Base-by-base conservation (phyloP, 2,888 invertebrate species). In the Dioctria rufipes region DNA sequence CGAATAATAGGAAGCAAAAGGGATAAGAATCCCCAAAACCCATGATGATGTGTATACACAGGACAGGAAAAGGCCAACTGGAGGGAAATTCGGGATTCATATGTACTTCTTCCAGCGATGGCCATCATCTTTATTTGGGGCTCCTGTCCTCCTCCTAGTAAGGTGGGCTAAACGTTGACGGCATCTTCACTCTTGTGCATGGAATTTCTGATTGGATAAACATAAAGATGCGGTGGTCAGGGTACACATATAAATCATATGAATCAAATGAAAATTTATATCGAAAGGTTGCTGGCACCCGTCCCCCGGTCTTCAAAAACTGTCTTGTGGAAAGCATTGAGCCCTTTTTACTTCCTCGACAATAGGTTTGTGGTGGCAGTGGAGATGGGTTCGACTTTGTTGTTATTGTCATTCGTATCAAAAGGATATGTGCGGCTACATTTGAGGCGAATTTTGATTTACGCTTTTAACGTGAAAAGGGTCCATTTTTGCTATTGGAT, bases 51-150 rank as follows among this genome's bases (percentile, higher is more conserved):
- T 79, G 81, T 79, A 79, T 79, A 75, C 75, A 79, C 67, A 75
- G 81, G 81, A 81, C 81, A 69, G 69, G 81, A 80, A 81, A 81
- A 67, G 81, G 80, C 75, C 81, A 81, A 80, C 81, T 80, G 81
- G 75, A 69, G 77, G 80, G 60, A 80, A 80, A 80, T 80, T 77
- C 77, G 39, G 80, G 69, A 81, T 80, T 80, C 77, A 81, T 80
- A 61, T 49, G 51, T 80, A 46, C 78, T 69, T 80, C 78, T 69
- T 65, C 42, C 66, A 66, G 13, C 40, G 42, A 43, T 78, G 51
- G 78, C 78, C 78, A 66, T 78, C 66, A 66, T 78, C 78, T 66
- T 78, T 66, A 66, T 54, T 65, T 66, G 61, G 54, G 40, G 51
- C 78, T 66, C 66, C 78, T 66, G 65, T 78, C 66, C 78, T 78